phyloP scores from a whole-genome alignment of 2,797 vertebrate species.

The Catamblyrhynchus diadema region DNA sequence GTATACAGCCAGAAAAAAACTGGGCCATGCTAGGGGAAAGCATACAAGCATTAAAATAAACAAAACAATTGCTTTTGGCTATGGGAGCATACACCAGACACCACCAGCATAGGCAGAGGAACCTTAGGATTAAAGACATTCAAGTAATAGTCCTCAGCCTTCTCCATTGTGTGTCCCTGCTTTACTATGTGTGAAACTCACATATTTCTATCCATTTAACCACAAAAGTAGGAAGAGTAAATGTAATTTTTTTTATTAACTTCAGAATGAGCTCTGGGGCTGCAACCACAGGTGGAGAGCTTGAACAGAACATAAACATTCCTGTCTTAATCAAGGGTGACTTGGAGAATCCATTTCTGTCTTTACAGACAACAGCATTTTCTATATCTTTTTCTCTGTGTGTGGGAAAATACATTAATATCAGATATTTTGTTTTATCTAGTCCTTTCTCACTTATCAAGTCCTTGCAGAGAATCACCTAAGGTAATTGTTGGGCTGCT shows the following conservation, averaged over 20 bases:
- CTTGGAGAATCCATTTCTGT: slow-evolving; percentile 28
- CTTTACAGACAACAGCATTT: slow-evolving; percentile 28
- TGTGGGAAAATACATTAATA: slow-evolving; percentile 55
- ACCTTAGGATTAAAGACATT: background rate
- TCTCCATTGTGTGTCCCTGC: background rate
- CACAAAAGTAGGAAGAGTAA: background rate
- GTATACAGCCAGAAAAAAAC: background rate
- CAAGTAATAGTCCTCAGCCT: background rate
- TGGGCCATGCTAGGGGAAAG: background rate
- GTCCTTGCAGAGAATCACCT: slow-evolving; percentile 70
- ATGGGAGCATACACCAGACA: background rate
- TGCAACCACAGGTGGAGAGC: background rate
- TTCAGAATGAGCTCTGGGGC: background rate
- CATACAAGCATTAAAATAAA: background rate
- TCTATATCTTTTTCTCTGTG: slow-evolving; percentile 16
- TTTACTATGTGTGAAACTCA: background rate
- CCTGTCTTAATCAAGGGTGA: slow-evolving; percentile 56
- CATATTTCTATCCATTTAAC: background rate
- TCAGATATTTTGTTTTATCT: slow-evolving; percentile 74
- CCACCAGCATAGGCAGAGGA: background rate
- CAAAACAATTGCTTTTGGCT: background rate
- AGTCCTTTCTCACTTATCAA: slow-evolving; percentile 59
- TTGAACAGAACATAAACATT: background rate
- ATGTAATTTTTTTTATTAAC: background rate
- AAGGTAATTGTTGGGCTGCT: slow-evolving; percentile 56